Conservation (phyloP, 2,888 invertebrate genomes). For the Gibbula magus region DNA sequence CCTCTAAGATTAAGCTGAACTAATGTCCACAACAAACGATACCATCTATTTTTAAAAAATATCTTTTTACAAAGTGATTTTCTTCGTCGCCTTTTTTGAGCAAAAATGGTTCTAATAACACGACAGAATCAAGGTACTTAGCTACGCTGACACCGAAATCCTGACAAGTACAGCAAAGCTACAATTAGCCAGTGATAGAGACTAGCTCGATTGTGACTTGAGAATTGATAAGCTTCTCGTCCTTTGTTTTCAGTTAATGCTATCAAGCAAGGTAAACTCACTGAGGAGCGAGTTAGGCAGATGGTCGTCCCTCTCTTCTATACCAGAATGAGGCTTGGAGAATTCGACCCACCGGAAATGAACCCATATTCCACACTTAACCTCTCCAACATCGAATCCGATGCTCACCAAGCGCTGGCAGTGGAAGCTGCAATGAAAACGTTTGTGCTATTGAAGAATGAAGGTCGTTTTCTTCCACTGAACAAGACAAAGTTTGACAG, state of each 20-base stretch:
- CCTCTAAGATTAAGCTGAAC: too few species aligned
- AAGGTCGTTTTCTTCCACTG: slow-evolving; percentile 47
- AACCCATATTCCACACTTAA: slow-evolving; percentile 56
- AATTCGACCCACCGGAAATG: slow-evolving; percentile 54
- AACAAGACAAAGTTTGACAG: slow-evolving; percentile 32
- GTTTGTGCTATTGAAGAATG: slow-evolving; percentile 68
- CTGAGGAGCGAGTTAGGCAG: slow-evolving; percentile 35
- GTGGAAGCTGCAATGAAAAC: slow-evolving; percentile 63
- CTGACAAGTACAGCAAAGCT: too few species aligned
- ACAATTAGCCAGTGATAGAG: neutral
- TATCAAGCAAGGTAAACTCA: slow-evolving; percentile 38
- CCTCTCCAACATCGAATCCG: slow-evolving; percentile 51
- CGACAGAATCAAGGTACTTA: too few species aligned
- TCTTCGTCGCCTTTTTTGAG: neutral
- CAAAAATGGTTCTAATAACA: too few species aligned
- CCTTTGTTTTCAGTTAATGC: slow-evolving; percentile 35
- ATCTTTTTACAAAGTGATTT: too few species aligned
- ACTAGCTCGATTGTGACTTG: neutral
- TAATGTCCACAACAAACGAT: too few species aligned
- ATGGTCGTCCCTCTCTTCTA: slow-evolving; percentile 50
- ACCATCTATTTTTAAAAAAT: neutral
- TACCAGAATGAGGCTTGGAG: slow-evolving; percentile 54
- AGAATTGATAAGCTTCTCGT: neutral
- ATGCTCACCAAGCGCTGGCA: slow-evolving; percentile 53
- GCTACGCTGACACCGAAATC: too few species aligned